These are phyloP conservation scores for Achatina immaculata DNA, from an alignment of 1,140 invertebrate species.

Conservation along the genomic window DNA sequence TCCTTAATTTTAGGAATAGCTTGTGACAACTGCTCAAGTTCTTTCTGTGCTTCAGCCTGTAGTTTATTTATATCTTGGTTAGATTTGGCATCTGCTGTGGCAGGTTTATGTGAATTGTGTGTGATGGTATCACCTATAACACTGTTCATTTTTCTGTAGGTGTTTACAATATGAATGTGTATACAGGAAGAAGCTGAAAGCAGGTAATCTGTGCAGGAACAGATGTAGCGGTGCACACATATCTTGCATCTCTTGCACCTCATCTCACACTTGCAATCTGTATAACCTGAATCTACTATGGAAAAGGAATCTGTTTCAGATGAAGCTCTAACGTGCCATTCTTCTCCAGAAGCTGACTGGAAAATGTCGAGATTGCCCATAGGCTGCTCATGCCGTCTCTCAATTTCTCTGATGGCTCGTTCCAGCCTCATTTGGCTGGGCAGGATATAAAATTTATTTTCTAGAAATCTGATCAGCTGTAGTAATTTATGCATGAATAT, in stretches of 20 bases:
- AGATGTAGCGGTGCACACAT: conserved; percentile 24
- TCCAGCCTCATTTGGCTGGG: background rate
- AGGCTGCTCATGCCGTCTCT: background rate
- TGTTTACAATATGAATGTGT: conserved; percentile 27
- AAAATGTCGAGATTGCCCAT: conserved; percentile 22
- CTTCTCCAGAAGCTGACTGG: conserved; percentile 28
- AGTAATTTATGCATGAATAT: conserved; percentile 17
- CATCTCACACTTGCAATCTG: background rate
- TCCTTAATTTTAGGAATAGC: background rate
- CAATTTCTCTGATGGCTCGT: background rate
- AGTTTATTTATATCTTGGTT: background rate
- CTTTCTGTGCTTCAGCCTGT: background rate
- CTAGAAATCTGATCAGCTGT: conserved; percentile 14
- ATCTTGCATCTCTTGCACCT: conserved; percentile 27
- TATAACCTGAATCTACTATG: conserved; percentile 10
- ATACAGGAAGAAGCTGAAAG: background rate
- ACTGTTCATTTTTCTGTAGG: conserved; percentile 15
- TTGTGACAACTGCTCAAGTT: background rate
- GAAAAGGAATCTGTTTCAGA: background rate
- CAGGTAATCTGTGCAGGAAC: conserved; percentile 25
- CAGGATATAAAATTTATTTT: conserved; percentile 23
- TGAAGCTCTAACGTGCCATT: conserved; percentile 18
- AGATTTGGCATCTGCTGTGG: background rate
- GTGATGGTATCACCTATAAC: background rate
- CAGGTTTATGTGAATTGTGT: background rate